Percentiles rank a stretch among this genome's conserved stretches.
Conservation (phyloP, 2,113 vertebrate species). For the Centropus bengalensis region DNA sequence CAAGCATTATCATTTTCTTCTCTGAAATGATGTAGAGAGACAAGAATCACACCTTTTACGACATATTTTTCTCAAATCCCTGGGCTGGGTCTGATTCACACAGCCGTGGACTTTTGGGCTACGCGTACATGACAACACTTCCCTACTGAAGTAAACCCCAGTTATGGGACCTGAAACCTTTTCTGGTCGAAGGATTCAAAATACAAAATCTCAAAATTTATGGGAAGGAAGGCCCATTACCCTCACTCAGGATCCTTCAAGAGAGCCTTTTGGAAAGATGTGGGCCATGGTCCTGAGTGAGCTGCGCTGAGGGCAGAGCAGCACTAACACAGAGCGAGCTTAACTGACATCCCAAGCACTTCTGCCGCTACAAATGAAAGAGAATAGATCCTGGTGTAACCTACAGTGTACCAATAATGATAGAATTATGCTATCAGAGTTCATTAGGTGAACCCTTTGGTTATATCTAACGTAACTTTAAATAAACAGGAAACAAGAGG, state of each 20-base stretch:
- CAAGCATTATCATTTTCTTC: neutral
- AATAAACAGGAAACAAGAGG: neutral
- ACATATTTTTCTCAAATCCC: too few species aligned
- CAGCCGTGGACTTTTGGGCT: too few species aligned
- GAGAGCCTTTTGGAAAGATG: neutral
- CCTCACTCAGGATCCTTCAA: neutral
- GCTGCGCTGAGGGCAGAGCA: neutral
- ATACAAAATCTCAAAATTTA: neutral
- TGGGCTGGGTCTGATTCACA: too few species aligned
- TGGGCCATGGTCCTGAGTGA: neutral
- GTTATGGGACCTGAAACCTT: neutral
- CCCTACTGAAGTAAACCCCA: neutral
- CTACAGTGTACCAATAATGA: neutral
- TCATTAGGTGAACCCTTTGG: neutral
- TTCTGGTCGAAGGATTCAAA: neutral
- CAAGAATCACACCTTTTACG: too few species aligned
- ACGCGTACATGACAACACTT: neutral
- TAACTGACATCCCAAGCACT: neutral
- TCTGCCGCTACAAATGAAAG: neutral
- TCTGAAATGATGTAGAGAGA: too few species aligned
- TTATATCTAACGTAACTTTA: neutral
- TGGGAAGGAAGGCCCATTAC: neutral
- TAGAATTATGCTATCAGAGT: neutral
- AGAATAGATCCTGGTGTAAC: neutral
- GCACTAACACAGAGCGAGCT: neutral